These are phyloP conservation scores for Percina caprodes DNA, from an alignment of 2,113 vertebrate species.

Conservation along the genomic window DNA sequence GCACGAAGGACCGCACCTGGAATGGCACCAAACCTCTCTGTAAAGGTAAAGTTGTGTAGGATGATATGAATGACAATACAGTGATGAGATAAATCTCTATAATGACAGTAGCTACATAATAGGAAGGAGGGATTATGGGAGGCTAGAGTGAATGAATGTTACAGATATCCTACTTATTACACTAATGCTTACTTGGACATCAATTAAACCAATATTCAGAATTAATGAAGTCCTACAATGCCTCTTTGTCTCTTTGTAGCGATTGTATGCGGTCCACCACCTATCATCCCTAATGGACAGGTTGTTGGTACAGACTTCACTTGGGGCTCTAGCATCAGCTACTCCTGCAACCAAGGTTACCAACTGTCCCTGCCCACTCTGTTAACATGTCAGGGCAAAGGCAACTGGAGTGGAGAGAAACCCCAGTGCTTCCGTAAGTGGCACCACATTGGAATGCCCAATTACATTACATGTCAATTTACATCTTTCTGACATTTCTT, in stretches of 20 bases:
- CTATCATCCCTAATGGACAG: conserved; percentile 91
- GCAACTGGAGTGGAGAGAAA: conserved; percentile 94
- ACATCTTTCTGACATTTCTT: conserved; percentile 5
- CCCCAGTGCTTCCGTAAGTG: conserved; percentile 98
- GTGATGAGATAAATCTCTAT: background rate
- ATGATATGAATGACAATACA: background rate
- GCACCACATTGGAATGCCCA: conserved; percentile 1
- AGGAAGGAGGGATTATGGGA: background rate
- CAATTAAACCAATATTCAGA: background rate
- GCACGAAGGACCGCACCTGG: conserved; percentile 97
- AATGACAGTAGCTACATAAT: background rate
- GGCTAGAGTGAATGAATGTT: background rate
- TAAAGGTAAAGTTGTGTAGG: conserved; percentile 85
- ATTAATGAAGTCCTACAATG: background rate
- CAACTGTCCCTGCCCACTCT: conserved; percentile 95
- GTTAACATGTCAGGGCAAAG: conserved; percentile 94
- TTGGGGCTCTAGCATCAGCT: conserved; percentile 96
- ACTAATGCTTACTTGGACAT: background rate
- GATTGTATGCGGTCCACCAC: conserved; percentile 90
- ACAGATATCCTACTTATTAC: background rate
- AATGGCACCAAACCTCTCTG: conserved; percentile 94
- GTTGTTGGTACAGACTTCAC: conserved; percentile 92
- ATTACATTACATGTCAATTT: conserved; percentile 18
- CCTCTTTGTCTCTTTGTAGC: conserved; percentile 77
- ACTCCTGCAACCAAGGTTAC: conserved; percentile 94